A percentile compares a stretch with the other conserved stretches of the same genome.
phyloP scores from a whole-genome alignment of 2,888 invertebrate genomes.

The Mycogona germanica region DNA sequence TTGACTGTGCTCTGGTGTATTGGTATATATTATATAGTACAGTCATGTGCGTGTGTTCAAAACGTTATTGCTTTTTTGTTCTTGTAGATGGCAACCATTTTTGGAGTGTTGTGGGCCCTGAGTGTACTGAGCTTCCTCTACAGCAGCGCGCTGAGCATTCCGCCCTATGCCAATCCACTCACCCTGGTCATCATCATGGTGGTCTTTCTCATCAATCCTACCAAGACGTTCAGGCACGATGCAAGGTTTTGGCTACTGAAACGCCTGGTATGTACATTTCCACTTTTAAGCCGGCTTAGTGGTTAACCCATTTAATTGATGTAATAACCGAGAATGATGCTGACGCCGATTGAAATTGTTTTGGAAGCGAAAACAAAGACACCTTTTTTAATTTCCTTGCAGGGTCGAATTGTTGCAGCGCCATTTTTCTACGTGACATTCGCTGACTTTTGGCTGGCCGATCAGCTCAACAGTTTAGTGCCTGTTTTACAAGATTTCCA shows the following conservation, averaged over 20 bases:
- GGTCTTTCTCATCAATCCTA: conserved; percentile 79
- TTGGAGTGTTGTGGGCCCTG: conserved; percentile 88
- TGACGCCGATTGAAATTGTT: neutral
- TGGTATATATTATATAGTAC: too few species aligned
- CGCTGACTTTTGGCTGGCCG: conserved; percentile 98
- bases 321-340: neutral
- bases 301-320: neutral
- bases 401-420: conserved; percentile 74
- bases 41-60: too few species aligned
- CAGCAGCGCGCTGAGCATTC: conserved; percentile 70
- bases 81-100: conserved; percentile 59
- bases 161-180: conserved; percentile 84
- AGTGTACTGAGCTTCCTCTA: conserved; percentile 75
- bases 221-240: conserved; percentile 80
- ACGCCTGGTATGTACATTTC: conserved; percentile 57
- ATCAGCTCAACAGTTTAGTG: conserved; percentile 88
- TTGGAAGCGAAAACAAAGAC: too few species aligned
- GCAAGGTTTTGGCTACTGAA: conserved; percentile 88
- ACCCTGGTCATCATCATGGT: conserved; percentile 60
- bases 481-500: conserved; percentile 87
- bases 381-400: conserved; percentile 19
- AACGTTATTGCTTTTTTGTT: conserved; percentile 3
- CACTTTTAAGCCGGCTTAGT: too few species aligned
- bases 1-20: too few species aligned
- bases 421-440: conserved; percentile 90